phyloP scores from a whole-genome alignment of 2,888 invertebrate species.

The Holacanthella duospinosa region DNA sequence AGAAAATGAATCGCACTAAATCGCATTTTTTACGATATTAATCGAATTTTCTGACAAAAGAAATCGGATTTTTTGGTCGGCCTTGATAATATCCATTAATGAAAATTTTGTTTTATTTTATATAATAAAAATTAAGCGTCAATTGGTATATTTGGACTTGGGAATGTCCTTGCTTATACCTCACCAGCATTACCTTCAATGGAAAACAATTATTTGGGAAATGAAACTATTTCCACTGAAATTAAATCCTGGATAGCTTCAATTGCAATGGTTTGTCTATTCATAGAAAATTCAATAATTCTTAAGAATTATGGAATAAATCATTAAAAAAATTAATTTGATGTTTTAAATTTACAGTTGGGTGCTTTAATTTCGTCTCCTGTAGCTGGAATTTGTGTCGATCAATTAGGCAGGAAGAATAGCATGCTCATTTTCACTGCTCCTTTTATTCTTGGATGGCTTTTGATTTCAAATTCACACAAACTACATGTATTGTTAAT shows the following conservation, averaged over 20 bases:
- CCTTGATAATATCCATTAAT: neutral
- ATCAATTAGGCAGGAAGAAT: constrained; percentile 31
- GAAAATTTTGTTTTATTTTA: neutral
- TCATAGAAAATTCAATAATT: neutral
- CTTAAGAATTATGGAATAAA: too few species aligned
- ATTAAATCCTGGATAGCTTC: constrained; percentile 6
- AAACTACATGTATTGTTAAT: neutral
- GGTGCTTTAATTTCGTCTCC: constrained; percentile 17
- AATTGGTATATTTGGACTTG: constrained; percentile 29
- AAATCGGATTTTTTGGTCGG: too few species aligned
- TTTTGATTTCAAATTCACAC: constrained; percentile 8
- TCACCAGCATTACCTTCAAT: neutral
- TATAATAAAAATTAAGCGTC: constrained; percentile 17
- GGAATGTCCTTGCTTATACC: constrained; percentile 30
- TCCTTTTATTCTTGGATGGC: constrained; percentile 37
- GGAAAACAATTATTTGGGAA: neutral
- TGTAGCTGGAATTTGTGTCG: constrained; percentile 35
- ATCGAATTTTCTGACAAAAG: too few species aligned
- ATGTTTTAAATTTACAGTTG: constrained; percentile 6
- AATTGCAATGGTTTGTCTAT: constrained; percentile 4
- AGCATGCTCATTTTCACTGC: constrained; percentile 34
- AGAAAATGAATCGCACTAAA: too few species aligned
- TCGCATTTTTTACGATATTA: too few species aligned
- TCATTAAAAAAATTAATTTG: neutral
- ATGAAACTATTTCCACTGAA: neutral